These are phyloP conservation scores for Adineta ricciae DNA, from an alignment of 2,888 invertebrate genomes.

Conservation along the genomic window DNA sequence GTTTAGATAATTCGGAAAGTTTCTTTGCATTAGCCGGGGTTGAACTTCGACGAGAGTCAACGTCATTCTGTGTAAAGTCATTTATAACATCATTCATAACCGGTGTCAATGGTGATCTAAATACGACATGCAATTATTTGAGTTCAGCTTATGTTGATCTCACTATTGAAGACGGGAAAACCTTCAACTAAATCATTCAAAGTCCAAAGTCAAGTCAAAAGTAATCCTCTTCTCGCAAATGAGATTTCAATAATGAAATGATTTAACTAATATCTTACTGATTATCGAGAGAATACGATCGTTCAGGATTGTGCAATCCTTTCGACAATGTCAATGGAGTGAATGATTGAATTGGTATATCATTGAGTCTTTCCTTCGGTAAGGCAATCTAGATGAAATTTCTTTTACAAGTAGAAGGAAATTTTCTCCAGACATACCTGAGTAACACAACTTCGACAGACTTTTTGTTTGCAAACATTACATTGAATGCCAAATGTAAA, in stretches of 20 bases:
- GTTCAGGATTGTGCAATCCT: not conserved
- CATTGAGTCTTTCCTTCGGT: not conserved
- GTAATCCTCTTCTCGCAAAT: no score
- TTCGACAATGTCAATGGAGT: not conserved
- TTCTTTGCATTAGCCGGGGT: not conserved
- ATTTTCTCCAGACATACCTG: no score
- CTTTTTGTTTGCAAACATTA: constrained; percentile 3
- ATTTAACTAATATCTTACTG: not conserved
- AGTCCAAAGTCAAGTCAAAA: no score
- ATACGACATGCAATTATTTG: not conserved
- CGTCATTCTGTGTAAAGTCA: not conserved
- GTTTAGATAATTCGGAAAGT: not conserved
- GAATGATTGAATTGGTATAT: not conserved
- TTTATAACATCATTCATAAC: constrained; percentile 3
- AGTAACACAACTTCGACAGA: not conserved
- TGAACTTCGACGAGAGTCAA: not conserved
- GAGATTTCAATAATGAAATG: no score
- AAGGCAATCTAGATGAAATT: not conserved
- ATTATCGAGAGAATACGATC: not conserved
- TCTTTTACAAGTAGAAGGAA: no score
- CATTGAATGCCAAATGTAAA: constrained; percentile 20
- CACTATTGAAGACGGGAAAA: no score
- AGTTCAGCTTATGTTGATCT: no score
- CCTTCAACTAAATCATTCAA: no score
- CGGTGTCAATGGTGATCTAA: not conserved